Evolutionary conservation across 2,113 vertebrate genomes (phyloP).

Genomic region (Cololabis saira): DNA sequence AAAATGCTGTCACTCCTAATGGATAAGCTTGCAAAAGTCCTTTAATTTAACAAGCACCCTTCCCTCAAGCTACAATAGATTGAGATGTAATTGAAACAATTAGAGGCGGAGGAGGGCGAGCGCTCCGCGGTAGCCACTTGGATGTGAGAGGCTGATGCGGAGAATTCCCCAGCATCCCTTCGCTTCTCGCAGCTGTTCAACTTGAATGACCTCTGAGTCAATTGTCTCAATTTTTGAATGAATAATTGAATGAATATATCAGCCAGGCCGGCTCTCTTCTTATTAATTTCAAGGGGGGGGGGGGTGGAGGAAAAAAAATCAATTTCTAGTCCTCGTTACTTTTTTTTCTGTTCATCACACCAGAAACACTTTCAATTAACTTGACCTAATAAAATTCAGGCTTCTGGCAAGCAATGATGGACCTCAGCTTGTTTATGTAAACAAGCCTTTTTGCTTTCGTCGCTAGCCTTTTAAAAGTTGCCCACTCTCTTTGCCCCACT

Average conservation of each 20-base stretch:
- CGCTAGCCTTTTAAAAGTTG: constrained; percentile 20
- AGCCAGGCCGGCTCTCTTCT: constrained; percentile 39
- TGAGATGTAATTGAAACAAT: constrained; percentile 82
- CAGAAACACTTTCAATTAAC: constrained; percentile 60
- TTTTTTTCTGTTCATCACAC: constrained; percentile 42
- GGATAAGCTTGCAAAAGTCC: constrained; percentile 77
- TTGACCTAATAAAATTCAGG: constrained; percentile 32
- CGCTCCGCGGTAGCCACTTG: constrained; percentile 46
- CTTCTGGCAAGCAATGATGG: constrained; percentile 21
- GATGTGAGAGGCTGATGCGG: constrained; percentile 38
- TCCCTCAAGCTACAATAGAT: constrained; percentile 77
- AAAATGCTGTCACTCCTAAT: constrained; percentile 80
- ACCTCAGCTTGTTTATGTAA: constrained; percentile 50
- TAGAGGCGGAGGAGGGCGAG: constrained; percentile 63
- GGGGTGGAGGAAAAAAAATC: constrained; percentile 17
- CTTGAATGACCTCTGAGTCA: constrained; percentile 59
- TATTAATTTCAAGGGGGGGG: constrained; percentile 37
- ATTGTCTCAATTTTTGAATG: constrained; percentile 55
- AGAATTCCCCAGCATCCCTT: constrained; percentile 44
- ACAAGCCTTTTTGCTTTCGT: constrained; percentile 35
- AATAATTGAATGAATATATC: constrained; percentile 68
- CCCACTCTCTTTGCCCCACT: constrained; percentile 48
- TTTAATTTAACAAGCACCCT: constrained; percentile 76
- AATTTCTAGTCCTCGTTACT: constrained; percentile 21
- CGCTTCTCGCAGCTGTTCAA: constrained; percentile 41